Base-by-base conservation (phyloP, 2,888 invertebrate species). In the Cepaea hortensis region DNA sequence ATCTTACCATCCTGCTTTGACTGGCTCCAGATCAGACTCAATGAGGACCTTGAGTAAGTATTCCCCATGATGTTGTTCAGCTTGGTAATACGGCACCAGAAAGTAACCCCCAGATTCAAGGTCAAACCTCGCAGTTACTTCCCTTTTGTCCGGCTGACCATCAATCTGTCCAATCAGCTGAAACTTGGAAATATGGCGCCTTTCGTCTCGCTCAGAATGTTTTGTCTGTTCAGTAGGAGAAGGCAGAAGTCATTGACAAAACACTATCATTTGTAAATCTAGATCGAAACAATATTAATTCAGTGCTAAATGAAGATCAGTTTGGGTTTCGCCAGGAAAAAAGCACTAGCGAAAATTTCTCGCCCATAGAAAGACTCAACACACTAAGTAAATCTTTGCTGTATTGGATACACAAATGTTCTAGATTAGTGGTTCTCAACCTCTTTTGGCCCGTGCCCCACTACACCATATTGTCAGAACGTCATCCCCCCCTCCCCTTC, bases 31-130 rank as follows among this genome's bases (percentile, higher is more conserved):
- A 46, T 93, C 91, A 68, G 90, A 90, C 82, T 93, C 93, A 2
- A 91, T 91, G 55, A 93, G 84, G 3, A 93, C 90, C n/a, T 93
- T 88, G 7, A 93, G 84, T n/a, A 93, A 85, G 87, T 91, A 93
- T 77, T 91, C 91, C 5, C 93, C 93, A 20, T 91, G 90, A 83
- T 93, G 92, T 35, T 88, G 90, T 55, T 90, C 89, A 7, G 91
- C 89, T 18, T 89, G 81, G 85, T 91, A 91, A 85, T 91, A 94
- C 70, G 93, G 93, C 70, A 93, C 93, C 23, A 93, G 86, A 72
- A 93, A 91, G 87, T 93, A 93, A 85, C 89, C 90, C 7, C 93
- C 93, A n/a, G 93, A 92, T 48, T 91, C 92, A 76, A 94, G 90
- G 89, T 93, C 93, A 84, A 92, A 90, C 48, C 93, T 87, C 5